A percentile compares a stretch with the other conserved stretches of the same genome.
phyloP scores from a whole-genome alignment of 2,888 invertebrate species.

The Serrognathus titanus region DNA sequence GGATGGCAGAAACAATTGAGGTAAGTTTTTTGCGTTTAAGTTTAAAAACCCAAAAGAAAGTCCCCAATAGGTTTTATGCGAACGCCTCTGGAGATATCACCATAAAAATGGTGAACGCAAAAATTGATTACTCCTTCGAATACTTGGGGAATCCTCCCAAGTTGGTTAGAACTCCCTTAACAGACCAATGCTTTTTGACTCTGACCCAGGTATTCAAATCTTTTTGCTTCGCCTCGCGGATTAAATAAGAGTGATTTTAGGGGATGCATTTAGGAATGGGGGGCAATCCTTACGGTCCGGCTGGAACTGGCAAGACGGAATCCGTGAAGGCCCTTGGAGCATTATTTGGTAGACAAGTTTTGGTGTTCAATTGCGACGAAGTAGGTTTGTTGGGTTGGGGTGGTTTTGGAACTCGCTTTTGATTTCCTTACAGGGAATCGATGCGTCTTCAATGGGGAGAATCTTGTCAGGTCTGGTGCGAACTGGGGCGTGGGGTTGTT shows the following conservation, averaged over 20 bases:
- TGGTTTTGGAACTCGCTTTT: not conserved
- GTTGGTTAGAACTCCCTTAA: slow-evolving; percentile 91
- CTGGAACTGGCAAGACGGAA: slow-evolving; percentile 98
- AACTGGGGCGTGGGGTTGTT: slow-evolving; percentile 98
- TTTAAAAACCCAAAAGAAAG: no score
- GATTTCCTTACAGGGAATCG: slow-evolving; percentile 71
- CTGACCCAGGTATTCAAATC: slow-evolving; percentile 71
- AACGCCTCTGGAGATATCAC: slow-evolving; percentile 57
- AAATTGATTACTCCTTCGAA: slow-evolving; percentile 95
- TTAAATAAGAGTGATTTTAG: slow-evolving; percentile 43
- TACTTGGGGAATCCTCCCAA: slow-evolving; percentile 96
- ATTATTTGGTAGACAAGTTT: slow-evolving; percentile 86
- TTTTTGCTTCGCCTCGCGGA: not conserved
- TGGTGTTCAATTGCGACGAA: slow-evolving; percentile 98
- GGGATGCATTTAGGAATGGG: slow-evolving; percentile 94
- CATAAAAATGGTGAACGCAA: slow-evolving; percentile 88
- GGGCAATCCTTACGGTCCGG: slow-evolving; percentile 98
- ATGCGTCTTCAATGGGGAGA: slow-evolving; percentile 90
- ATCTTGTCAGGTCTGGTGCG: slow-evolving; percentile 91
- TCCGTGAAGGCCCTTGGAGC: slow-evolving; percentile 94
- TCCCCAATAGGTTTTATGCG: slow-evolving; percentile 1
- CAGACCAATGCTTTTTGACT: slow-evolving; percentile 96
- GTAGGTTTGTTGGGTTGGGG: slow-evolving; percentile 42
- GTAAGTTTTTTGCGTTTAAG: slow-evolving; percentile 41
- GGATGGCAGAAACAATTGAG: slow-evolving; percentile 92